Evolutionary conservation across 2,113 vertebrate genomes (phyloP).

Genomic region (Echinops telfairi): DNA sequence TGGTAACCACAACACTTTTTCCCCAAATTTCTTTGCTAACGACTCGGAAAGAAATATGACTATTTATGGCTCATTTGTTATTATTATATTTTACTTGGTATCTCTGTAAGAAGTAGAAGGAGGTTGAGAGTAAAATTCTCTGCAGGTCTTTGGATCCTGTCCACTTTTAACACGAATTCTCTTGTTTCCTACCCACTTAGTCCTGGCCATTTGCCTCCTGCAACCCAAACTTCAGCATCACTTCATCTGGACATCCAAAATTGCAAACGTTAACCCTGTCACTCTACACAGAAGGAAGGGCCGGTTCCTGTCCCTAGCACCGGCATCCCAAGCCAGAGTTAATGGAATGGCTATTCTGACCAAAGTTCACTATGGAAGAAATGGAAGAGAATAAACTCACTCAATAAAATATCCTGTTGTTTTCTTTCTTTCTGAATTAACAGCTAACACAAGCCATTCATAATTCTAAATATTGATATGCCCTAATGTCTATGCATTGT

Average conservation of each 20-base stretch:
- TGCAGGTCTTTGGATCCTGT: background rate
- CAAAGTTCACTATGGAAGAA: constrained; percentile 2
- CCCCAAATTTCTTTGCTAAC: background rate
- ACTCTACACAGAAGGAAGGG: background rate
- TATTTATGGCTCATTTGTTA: constrained; percentile 11
- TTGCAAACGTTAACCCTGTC: no score
- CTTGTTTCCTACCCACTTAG: background rate
- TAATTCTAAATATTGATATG: no score
- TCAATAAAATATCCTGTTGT: background rate
- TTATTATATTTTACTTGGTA: background rate
- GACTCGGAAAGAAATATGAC: background rate
- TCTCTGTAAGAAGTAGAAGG: background rate
- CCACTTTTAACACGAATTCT: background rate
- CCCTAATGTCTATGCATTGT: no score
- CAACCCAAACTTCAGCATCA: background rate
- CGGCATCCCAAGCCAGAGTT: background rate
- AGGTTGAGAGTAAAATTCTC: background rate
- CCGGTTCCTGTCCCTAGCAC: background rate
- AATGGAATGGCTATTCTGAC: background rate
- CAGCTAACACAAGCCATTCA: no score
- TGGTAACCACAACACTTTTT: background rate
- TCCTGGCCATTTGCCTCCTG: background rate
- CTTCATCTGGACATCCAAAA: no score
- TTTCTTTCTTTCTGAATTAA: no score
- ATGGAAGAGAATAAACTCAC: background rate